Conservation (phyloP, 2,888 invertebrate species). For the Spatulosminthurus flaviceps region DNA sequence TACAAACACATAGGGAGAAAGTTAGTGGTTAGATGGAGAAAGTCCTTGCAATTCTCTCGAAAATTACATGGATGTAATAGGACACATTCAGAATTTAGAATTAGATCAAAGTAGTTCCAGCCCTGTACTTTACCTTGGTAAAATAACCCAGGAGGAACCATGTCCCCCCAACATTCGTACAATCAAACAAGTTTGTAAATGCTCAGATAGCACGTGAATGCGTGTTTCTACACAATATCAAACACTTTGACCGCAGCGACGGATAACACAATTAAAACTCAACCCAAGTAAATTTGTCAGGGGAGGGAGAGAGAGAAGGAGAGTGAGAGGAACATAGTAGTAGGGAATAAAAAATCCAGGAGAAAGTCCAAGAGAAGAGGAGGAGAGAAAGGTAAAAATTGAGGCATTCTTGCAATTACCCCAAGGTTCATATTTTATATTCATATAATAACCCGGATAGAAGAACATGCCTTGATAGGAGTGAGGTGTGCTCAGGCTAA, state of each 20-base stretch:
- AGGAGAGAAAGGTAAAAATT: too few species aligned
- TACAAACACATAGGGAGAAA: background rate
- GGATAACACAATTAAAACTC: slow-evolving; percentile 20
- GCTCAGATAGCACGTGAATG: slow-evolving; percentile 6
- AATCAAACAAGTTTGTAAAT: background rate
- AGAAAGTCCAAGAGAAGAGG: too few species aligned
- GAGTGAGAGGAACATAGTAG: too few species aligned
- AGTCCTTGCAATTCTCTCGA: slow-evolving; percentile 9
- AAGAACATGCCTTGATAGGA: too few species aligned
- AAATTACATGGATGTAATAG: slow-evolving; percentile 25
- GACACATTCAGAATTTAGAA: slow-evolving; percentile 25
- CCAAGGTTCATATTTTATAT: too few species aligned
- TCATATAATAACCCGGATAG: too few species aligned
- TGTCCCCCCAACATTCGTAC: background rate
- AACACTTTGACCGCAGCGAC: slow-evolving; percentile 19
- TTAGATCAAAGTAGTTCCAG: slow-evolving; percentile 31
- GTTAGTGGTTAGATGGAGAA: background rate
- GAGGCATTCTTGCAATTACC: too few species aligned
- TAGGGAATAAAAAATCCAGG: too few species aligned
- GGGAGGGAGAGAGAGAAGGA: background rate
- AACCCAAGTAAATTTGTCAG: slow-evolving; percentile 22
- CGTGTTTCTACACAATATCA: slow-evolving; percentile 17
- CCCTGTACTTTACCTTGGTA: background rate
- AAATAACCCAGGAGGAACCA: background rate
- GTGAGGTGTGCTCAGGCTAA: too few species aligned